Evolutionary conservation across 2,113 vertebrate genomes (phyloP).

Genomic region (Amazona vittata): DNA sequence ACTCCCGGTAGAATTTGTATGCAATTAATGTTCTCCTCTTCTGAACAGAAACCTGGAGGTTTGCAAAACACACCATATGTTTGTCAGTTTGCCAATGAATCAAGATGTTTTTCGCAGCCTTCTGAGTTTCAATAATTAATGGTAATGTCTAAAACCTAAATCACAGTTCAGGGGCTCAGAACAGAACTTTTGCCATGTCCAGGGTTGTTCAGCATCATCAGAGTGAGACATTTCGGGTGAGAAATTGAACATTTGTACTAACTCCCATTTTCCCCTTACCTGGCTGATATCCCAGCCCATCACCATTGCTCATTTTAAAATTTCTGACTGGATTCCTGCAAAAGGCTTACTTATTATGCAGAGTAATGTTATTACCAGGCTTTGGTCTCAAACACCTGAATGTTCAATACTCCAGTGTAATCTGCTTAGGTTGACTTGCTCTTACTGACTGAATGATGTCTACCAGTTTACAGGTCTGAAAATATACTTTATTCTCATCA

Average conservation of each 20-base stretch:
- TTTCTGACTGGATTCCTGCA: neutral
- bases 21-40: constrained; percentile 79
- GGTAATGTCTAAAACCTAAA: constrained; percentile 81
- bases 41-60: constrained; percentile 77
- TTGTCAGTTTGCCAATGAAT: constrained; percentile 86
- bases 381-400: neutral
- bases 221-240: constrained; percentile 56
- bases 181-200: constrained; percentile 60
- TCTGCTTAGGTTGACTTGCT: neutral
- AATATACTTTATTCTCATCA: constrained; percentile 12
- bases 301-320: neutral
- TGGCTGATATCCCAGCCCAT: neutral
- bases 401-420: neutral
- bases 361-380: neutral
- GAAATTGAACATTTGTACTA: constrained; percentile 37
- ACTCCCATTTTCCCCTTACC: neutral
- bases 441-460: neutral
- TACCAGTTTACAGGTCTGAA: constrained; percentile 4
- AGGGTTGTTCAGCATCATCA: constrained; percentile 48
- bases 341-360: neutral
- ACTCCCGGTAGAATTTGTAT: constrained; percentile 75
- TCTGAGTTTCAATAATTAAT: constrained; percentile 85
- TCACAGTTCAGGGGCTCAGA: constrained; percentile 73
- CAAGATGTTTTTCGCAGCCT: constrained; percentile 82
- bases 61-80: constrained; percentile 84